Base-by-base conservation (phyloP, 2,888 invertebrate species). In the Noctua fimbriata region DNA sequence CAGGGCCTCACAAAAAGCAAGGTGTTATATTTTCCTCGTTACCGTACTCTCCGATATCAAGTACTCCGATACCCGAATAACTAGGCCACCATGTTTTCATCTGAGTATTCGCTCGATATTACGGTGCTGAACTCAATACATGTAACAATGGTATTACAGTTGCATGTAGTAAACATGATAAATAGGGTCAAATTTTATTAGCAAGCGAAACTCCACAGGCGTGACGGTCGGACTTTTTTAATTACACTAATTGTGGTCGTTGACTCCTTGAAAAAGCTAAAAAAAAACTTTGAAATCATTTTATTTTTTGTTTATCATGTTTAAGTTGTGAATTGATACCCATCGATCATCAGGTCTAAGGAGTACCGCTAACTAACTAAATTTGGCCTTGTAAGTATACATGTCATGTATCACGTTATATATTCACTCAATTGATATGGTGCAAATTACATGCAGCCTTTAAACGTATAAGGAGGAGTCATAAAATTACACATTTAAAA, bases 31-130 rank as follows among this genome's bases (percentile, higher is more conserved):
- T 84, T 83, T 77, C 85, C 77, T 73, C 49, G 16, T 81, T 44
- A 65, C 41, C 44, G 58, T 74, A 52, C 36, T 7, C 58, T 55
- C 47, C 36, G 28, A 41, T 58, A 78, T 6, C 24, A 47, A 24
- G 41, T 66, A 2, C 24, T 49, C 55, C 55, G 55, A 70, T 73
- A 70, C 65, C 32, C 73, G 63, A 52, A 36, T 32, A 85, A 78
- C 69, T 84, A 60, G 84, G 85, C 47, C 82, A 84, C 63, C 55
- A 78, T 82, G 82, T 84, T 85, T 85, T 69, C 85, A 82, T 82
- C 72, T 67, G 65, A 73, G 6, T 75, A 71, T 78, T 49, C 69
- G 60, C 67, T 82, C 32, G 71, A 36, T 69, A 74, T 74, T 71
- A 81, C 65, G n/a, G 28, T 58, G 60, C 32, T 71, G 78, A 32